Conservation (phyloP, 2,797 vertebrate species). For the Sternarchorhynchus goeldii region DNA sequence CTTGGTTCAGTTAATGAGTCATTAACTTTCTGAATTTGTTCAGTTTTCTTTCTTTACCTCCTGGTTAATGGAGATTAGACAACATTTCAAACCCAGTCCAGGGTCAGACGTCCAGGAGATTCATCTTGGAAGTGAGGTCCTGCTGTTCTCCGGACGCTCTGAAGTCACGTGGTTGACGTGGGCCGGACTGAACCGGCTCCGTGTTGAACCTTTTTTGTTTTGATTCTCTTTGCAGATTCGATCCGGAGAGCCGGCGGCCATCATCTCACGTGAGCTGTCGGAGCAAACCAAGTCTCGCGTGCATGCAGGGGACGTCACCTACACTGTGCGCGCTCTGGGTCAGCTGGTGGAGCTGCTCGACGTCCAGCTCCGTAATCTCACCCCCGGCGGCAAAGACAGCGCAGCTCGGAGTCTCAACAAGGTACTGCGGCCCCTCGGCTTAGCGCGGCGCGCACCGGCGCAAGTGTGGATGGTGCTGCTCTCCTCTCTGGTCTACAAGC, state of each 20-base stretch:
- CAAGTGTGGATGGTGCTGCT: background rate
- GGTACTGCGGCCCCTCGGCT: slow-evolving; percentile 70
- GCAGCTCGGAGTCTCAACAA: slow-evolving; percentile 96
- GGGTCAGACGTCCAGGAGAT: too few relatives aligned
- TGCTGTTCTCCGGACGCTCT: too few relatives aligned
- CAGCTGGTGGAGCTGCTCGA: slow-evolving; percentile 95
- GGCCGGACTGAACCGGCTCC: too few relatives aligned
- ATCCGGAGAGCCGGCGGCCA: slow-evolving; percentile 91
- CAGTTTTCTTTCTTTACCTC: too few relatives aligned
- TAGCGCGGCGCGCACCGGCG: background rate
- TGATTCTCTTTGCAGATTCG: slow-evolving; percentile 75
- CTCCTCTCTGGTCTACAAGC: background rate
- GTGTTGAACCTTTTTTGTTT: background rate
- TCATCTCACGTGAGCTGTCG: slow-evolving; percentile 92
- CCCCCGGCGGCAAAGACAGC: slow-evolving; percentile 95
- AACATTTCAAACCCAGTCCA: too few relatives aligned
- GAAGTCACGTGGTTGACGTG: too few relatives aligned
- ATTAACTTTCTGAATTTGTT: too few relatives aligned
- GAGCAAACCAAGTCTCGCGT: slow-evolving; percentile 91
- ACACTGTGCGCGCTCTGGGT: slow-evolving; percentile 91
- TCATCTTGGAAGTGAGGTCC: too few relatives aligned
- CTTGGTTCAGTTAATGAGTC: too few relatives aligned
- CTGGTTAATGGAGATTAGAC: too few relatives aligned
- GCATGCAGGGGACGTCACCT: slow-evolving; percentile 92
- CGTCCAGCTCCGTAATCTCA: slow-evolving; percentile 92